Conservation (phyloP, 2,113 vertebrate genomes). For the Epinephelus lanceolatus region DNA sequence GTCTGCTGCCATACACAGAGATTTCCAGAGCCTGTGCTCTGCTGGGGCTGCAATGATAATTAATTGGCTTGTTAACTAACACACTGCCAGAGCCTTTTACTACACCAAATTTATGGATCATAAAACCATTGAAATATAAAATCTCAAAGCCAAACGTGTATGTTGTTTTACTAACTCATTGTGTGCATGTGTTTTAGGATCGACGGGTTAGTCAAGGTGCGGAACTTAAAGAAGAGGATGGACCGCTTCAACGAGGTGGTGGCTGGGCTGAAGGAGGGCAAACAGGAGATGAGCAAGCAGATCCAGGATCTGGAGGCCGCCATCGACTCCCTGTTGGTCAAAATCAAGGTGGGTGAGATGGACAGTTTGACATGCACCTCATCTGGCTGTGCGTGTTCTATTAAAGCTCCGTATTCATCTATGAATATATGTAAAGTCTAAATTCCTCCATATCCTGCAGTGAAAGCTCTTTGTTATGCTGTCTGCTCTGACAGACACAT, state of each 20-base stretch:
- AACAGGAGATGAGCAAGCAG: constrained; percentile 91
- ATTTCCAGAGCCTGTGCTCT: too few species aligned
- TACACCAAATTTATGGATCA: neutral
- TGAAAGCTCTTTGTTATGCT: neutral
- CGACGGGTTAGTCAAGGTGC: constrained; percentile 93
- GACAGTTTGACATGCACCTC: neutral
- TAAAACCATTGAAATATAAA: neutral
- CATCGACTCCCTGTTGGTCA: constrained; percentile 87
- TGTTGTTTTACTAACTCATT: neutral
- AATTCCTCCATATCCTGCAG: neutral
- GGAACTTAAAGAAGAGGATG: constrained; percentile 90
- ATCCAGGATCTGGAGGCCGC: constrained; percentile 90
- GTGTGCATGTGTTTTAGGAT: constrained; percentile 82
- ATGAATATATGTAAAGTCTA: neutral
- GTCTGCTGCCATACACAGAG: too few species aligned
- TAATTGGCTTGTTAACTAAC: too few species aligned
- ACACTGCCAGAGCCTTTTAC: too few species aligned
- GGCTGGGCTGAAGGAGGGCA: constrained; percentile 92
- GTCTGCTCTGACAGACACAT: neutral
- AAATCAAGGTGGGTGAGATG: constrained; percentile 91
- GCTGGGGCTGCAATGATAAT: too few species aligned
- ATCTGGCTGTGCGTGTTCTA: too few species aligned
- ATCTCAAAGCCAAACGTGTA: neutral
- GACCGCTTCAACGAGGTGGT: constrained; percentile 93
- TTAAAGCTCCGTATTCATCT: neutral